These are phyloP conservation scores for Tetragonula clypearis DNA, from an alignment of 1,140 invertebrate species.

Conservation along the genomic window DNA sequence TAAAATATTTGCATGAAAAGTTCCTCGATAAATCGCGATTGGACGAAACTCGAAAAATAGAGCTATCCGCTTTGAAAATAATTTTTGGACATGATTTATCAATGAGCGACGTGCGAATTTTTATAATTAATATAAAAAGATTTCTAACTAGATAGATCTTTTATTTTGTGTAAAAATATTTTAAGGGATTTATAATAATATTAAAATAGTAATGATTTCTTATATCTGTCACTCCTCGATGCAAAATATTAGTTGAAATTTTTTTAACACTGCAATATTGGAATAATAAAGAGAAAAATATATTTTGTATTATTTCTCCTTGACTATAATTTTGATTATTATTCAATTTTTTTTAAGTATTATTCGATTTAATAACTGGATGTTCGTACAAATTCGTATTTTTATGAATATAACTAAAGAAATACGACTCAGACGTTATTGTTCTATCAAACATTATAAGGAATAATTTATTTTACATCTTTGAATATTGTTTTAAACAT, in stretches of 20 bases:
- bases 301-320: neutral
- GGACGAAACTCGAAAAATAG: neutral
- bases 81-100: neutral
- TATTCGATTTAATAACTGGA: neutral
- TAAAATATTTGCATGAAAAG: neutral
- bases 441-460: neutral
- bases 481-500: neutral
- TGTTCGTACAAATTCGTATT: neutral
- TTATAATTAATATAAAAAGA: neutral
- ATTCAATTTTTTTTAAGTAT: neutral
- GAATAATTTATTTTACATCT: neutral
- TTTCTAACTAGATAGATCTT: neutral
- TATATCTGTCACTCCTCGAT: too few species aligned
- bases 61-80: neutral
- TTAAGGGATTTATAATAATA: neutral
- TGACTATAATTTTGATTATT: neutral
- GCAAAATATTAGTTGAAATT: too few species aligned
- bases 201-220: neutral
- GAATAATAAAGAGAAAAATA: too few species aligned
- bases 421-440: too few species aligned
- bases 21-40: neutral
- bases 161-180: neutral
- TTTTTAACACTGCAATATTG: neutral
- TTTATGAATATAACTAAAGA: neutral
- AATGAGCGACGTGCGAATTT: neutral